Base-by-base conservation (phyloP, 2,888 invertebrate genomes). In the Axea sp. region DNA sequence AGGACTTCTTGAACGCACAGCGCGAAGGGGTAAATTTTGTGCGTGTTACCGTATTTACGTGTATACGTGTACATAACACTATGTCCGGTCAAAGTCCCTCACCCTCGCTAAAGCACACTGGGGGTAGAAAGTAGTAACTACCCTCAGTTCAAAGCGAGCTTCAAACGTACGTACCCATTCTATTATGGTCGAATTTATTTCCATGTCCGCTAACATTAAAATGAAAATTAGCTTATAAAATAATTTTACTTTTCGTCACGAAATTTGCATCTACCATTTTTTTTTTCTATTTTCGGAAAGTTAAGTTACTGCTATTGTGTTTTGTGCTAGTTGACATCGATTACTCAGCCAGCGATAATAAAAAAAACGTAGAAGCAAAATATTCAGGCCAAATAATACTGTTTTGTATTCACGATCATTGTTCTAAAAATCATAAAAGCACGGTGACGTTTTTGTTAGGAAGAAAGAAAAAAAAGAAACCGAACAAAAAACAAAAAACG, bases 21-120 rank as follows among this genome's bases (percentile, higher is more conserved):
- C 55, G 57, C 72, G 68, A 76, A 76, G 72, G 76, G 76, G 69
- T 73, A 62, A 72, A 73, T 72, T 72, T 74, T 62, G 74, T 73
- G 68, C 74, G 73, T 68, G 74, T 73, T 73, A 69, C 60, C 53
- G 51, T 71, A 53, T 67, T 65, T 75, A 65, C 57, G 53, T 67
- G 24, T 75, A 65, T 74, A 65, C 71, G 62, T 62, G 55, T 71
- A 75, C 71, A 71, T 75, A 71, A 75, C 67, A 68, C 69, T 62
- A 43, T 55, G 67, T 75, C 69, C 75, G 62, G 75, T 75, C 71
- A 71, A 75, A 75, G 75, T 71, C 69, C 71, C 74, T 69, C 60
- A 60, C 69, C 75, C 74, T 69, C 57, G 53, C 41, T 33, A 30
- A 67, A 60, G 53, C 71, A 41, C 69, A 49, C 35, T 17, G 39